phyloP scores from a whole-genome alignment of 64 coral and sea anemone genomes.

The Anthopleura sola region DNA sequence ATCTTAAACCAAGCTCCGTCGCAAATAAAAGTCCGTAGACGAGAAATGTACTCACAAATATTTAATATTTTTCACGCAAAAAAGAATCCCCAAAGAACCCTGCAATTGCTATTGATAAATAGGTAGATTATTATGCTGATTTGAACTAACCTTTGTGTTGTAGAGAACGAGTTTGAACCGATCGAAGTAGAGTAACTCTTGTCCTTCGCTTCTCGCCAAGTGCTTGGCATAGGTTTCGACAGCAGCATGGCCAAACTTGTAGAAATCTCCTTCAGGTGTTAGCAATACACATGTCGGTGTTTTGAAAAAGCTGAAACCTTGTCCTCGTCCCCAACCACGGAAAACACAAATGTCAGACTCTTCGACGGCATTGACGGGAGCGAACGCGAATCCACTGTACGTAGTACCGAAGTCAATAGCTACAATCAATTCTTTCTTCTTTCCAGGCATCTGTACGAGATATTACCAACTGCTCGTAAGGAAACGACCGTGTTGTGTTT shows the following conservation, averaged over 20 bases:
- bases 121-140: background rate
- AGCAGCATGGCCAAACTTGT: conserved; percentile 56
- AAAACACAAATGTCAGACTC: conserved; percentile 52
- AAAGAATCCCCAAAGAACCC: background rate
- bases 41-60: background rate
- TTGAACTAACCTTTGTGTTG: conserved; percentile 52
- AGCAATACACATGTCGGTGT: conserved; percentile 52
- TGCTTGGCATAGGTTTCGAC: conserved; percentile 52
- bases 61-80: background rate
- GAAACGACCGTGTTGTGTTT: background rate
- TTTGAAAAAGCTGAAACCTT: conserved; percentile 69
- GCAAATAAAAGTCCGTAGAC: background rate
- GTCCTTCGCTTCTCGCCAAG: conserved; percentile 39
- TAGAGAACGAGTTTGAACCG: conserved; percentile 58
- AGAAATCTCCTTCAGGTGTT: conserved; percentile 39
- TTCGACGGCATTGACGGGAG: conserved; percentile 32
- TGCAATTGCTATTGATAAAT: background rate
- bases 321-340: conserved; percentile 58
- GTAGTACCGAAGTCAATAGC: conserved; percentile 61
- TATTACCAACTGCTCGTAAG: background rate
- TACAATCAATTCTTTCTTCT: conserved; percentile 15
- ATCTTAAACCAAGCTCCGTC: background rate
- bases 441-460: background rate
- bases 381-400: conserved; percentile 56
- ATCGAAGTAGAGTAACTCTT: conserved; percentile 51